These are phyloP conservation scores for Podiceps cristatus DNA, from an alignment of 2,113 vertebrate genomes.

Conservation along the genomic window DNA sequence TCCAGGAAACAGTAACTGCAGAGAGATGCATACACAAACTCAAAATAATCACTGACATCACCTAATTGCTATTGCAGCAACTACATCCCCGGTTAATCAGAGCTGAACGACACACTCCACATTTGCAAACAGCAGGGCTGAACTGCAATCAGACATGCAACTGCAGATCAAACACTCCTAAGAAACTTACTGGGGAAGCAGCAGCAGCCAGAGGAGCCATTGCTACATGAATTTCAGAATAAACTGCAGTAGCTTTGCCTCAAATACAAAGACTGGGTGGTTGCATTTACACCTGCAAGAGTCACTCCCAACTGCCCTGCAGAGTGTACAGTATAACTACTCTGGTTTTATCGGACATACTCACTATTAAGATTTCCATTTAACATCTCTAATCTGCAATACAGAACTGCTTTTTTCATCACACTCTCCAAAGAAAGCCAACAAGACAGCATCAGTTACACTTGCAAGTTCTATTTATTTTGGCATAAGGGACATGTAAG, in stretches of 20 bases:
- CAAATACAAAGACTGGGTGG: not conserved
- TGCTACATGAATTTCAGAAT: not conserved
- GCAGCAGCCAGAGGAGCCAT: not conserved
- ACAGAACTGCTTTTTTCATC: not conserved
- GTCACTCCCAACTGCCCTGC: not conserved
- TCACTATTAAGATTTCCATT: not conserved
- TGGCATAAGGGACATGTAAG: not conserved
- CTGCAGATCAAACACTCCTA: not conserved
- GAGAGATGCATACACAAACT: not conserved
- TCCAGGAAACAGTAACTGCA: not conserved
- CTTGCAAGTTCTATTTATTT: not conserved
- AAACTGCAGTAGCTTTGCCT: not conserved
- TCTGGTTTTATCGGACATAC: not conserved
- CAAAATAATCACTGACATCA: not conserved
- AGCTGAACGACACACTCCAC: rapidly evolving
- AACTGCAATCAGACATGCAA: rapidly evolving
- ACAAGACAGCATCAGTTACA: not conserved
- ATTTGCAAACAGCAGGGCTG: not conserved
- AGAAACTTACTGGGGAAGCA: not conserved
- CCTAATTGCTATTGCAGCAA: not conserved
- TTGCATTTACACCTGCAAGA: not conserved
- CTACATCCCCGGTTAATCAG: not conserved
- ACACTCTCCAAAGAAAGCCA: not conserved
- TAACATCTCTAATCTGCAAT: not conserved
- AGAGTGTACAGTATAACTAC: not conserved